Evolutionary conservation across 1,140 invertebrate species (phyloP).

Genomic region (Nymphalis io): DNA sequence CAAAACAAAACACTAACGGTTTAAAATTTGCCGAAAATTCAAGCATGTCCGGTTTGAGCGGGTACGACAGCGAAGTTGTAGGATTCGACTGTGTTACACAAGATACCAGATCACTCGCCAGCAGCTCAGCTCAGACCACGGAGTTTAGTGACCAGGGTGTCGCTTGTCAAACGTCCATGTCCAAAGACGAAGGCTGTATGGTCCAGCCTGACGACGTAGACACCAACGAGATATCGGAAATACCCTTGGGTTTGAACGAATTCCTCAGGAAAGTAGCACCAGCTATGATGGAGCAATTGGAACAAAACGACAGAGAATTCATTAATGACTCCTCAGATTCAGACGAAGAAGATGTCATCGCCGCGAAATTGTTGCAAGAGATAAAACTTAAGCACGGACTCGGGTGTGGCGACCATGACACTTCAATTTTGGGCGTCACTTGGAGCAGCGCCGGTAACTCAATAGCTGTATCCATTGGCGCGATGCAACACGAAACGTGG

Average conservation of each 20-base stretch:
- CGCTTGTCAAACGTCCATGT: slow-evolving; percentile 50
- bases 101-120: slow-evolving; percentile 33
- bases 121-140: slow-evolving; percentile 54
- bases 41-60: slow-evolving; percentile 62
- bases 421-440: slow-evolving; percentile 50
- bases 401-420: slow-evolving; percentile 56
- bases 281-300: slow-evolving; percentile 62
- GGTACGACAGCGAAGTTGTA: slow-evolving; percentile 64
- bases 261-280: slow-evolving; percentile 65
- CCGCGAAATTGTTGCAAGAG: slow-evolving; percentile 58
- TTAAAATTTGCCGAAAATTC: background rate
- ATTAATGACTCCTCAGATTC: slow-evolving; percentile 63
- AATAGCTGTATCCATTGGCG: slow-evolving; percentile 59
- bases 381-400: slow-evolving; percentile 49
- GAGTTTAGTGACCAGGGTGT: slow-evolving; percentile 51
- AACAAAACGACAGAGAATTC: slow-evolving; percentile 53
- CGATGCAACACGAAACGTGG: slow-evolving; percentile 60
- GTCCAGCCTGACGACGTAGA: slow-evolving; percentile 49
- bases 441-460: slow-evolving; percentile 70
- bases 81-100: slow-evolving; percentile 59
- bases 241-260: slow-evolving; percentile 59
- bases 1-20: slow-evolving; percentile 13
- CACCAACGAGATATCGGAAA: slow-evolving; percentile 45
- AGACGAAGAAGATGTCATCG: slow-evolving; percentile 60
- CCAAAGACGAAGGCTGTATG: slow-evolving; percentile 50